Evolutionary conservation across 2,797 vertebrate genomes (phyloP), one percentile per base, ranked within the genome.

Genomic region (Ctenopoma multispine): DNA sequence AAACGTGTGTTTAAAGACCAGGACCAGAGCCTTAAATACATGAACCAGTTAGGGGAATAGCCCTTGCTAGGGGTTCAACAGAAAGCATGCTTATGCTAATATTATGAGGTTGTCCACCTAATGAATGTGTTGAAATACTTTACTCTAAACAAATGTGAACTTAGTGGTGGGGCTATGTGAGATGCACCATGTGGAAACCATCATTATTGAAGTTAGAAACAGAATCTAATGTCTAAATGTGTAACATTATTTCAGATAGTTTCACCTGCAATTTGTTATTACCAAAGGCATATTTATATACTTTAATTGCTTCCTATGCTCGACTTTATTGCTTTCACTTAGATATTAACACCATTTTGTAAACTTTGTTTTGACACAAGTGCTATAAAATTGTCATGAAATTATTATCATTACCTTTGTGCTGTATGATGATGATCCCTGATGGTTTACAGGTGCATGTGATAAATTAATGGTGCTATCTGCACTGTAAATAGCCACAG

Each of bases 381-480:
- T 6, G n/a, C 7, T 40, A 5, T 38, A n/a, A 73, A 57, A 40
- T 54, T 13, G 14, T 63, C 21, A 59, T 51, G 27, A 61, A 36
- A 58, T 20, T 7, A 43, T 17, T 34, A 51, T 68, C 21, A 20
- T 34, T 53, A 20, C 7, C 17, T 36, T 23, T 44, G 57, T 54
- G 21, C 12, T 50, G 27, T 65, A 56, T 53, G 18, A 58, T 43
- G 10, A 13, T 41, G 4, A 27, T 29, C 18, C n/a, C 38, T 47
- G 44, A 65, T 61, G 27, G 43, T 53, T 70, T 41, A 70, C 56
- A 66, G 56, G 23, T 56, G 58, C 5, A 9, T 20, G 13, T 47
- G 23, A 68, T 54, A 3, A 41, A 40, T 47, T 58, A 54, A 56
- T 31, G 23, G 24, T 14, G 47, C 34, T 4, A 1, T 3, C 27